These are phyloP conservation scores for Atherinosoma microstoma DNA, from an alignment of 2,797 vertebrate species.

Conservation along the genomic window DNA sequence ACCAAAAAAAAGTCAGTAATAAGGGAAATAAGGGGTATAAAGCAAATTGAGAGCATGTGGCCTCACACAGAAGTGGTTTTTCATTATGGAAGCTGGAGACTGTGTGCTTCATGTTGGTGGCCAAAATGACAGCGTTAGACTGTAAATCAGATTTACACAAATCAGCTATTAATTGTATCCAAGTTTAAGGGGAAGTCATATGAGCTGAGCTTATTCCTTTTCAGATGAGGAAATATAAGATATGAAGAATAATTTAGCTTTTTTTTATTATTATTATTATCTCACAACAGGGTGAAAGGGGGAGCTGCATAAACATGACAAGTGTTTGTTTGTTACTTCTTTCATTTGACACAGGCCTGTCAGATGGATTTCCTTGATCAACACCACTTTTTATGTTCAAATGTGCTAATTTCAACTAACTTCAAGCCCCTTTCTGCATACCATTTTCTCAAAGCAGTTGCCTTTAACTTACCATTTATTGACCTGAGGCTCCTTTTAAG, in stretches of 20 bases:
- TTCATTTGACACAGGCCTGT: background rate
- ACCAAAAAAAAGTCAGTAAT: conserved; percentile 48
- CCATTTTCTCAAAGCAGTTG: background rate
- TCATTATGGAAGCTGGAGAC: conserved; percentile 25
- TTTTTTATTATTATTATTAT: background rate
- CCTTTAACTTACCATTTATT: background rate
- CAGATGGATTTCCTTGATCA: background rate
- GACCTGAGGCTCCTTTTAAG: background rate
- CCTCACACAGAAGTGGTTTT: conserved; percentile 43
- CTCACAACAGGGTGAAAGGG: background rate
- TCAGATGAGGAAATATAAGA: background rate
- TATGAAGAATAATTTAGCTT: background rate
- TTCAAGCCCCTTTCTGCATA: background rate
- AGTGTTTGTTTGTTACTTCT: no score
- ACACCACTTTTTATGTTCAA: background rate
- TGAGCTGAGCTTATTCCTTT: background rate
- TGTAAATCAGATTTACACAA: conserved; percentile 23
- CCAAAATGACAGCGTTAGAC: conserved; percentile 2
- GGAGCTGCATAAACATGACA: no score
- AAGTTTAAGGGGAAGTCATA: conserved; percentile 12
- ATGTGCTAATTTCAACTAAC: background rate
- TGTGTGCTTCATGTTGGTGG: conserved; percentile 17
- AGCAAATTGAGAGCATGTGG: conserved; percentile 48
- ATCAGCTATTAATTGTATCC: conserved; percentile 28
- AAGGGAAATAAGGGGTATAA: conserved; percentile 29